These are phyloP conservation scores for Scopus umbretta DNA, from an alignment of 2,113 vertebrate genomes.

Conservation along the genomic window DNA sequence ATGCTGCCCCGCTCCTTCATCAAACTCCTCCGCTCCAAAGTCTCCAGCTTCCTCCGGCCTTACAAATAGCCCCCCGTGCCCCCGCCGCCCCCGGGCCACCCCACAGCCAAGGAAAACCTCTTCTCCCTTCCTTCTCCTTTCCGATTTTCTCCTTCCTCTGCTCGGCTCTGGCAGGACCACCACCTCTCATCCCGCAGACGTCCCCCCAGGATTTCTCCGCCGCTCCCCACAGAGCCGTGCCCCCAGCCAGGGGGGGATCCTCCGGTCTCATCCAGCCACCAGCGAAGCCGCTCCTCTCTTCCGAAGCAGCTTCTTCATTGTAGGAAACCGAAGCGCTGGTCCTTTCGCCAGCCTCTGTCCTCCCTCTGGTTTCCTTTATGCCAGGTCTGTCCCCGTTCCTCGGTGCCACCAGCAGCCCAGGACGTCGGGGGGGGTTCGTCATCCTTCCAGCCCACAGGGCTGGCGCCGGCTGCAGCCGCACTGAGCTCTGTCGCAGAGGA, in stretches of 20 bases:
- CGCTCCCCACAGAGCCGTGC: neutral
- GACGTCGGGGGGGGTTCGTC: neutral
- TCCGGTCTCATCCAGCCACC: neutral
- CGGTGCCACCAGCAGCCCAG: neutral
- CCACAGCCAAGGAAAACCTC: conserved; percentile 49
- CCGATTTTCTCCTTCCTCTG: conserved; percentile 24
- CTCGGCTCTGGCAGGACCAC: conserved; percentile 59
- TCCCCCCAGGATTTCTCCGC: neutral
- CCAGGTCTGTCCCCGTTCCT: neutral
- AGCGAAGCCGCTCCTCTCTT: neutral
- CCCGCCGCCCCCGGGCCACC: neutral
- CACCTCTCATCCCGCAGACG: conserved; percentile 69
- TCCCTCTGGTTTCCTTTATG: neutral
- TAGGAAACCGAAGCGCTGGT: neutral
- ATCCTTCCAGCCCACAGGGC: neutral
- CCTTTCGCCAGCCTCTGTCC: neutral
- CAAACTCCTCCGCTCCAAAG: conserved; percentile 97
- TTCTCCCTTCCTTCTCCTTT: conserved; percentile 44
- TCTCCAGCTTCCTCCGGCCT: conserved; percentile 93
- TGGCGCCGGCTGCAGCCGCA: neutral
- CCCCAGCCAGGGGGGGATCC: neutral
- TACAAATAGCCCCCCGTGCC: conserved; percentile 84
- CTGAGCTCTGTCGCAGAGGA: neutral
- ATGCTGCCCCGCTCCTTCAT: conserved; percentile 98
- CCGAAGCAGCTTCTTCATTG: neutral